Evolutionary conservation across 2,113 vertebrate species (phyloP), one percentile per base, ranked within the genome.

Genomic region (Corydoras sp.): DNA sequence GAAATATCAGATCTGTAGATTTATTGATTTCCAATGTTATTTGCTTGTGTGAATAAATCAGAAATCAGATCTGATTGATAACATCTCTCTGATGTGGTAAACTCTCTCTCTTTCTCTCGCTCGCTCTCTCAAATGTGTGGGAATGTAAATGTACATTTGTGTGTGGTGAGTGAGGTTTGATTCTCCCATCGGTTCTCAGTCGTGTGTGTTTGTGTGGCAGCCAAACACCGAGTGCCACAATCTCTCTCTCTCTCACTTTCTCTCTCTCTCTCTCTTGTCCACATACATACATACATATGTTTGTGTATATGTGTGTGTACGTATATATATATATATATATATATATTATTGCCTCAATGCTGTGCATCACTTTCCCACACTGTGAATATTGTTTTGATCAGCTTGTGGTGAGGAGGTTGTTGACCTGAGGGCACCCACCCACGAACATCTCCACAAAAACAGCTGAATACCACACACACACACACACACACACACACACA

Each of bases 301-400:
- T 9, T 30, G 14, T 71, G 18, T 65, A 18, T 59, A 3, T 59
- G 13, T 60, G 8, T 9, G 14, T 56, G 13, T 14, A 3, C 9
- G 54, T n/a, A n/a, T 15, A 4, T 56, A 6, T n/a, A 3, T n/a
- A 14, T n/a, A 6, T 35, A 6, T 35, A 6, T 35, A 14, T 66
- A 24, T 24, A 14, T 13, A 31, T 54, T 13, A 14, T n/a, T 54
- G 55, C 70, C 7, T 24, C 7, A 43, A 43, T 43, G 7, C 62
- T 14, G 13, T 30, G 43, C 43, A 24, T 51, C 55, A 24, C 32
- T 66, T 55, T 71, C 76, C 49, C 72, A 74, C 58, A 13, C 50
- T 18, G 48, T 64, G 54, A 29, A 61, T 64, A 62, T 63, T 77
- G 76, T 67, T 77, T 71, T 77, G 67, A 77, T 69, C 56, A 43